Evolutionary conservation across 2,888 invertebrate species (phyloP).

Genomic region (Catocala nupta): DNA sequence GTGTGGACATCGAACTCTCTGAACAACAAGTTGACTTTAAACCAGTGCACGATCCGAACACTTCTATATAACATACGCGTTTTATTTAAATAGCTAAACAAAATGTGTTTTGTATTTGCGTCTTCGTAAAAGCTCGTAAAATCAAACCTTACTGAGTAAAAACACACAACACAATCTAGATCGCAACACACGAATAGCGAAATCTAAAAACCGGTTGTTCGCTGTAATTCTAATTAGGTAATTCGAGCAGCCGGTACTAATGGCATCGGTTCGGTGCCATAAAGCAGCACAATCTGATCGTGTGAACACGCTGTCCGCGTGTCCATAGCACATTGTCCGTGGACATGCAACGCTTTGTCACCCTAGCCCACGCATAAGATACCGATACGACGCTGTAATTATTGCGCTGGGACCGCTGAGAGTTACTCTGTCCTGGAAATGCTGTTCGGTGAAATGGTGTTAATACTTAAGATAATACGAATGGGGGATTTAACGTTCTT

Average conservation of each 20-base stretch:
- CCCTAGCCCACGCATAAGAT: slow-evolving; percentile 72
- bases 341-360: slow-evolving; percentile 85
- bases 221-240: slow-evolving; percentile 85
- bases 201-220: slow-evolving; percentile 67
- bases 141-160: slow-evolving; percentile 37
- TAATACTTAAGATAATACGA: slow-evolving; percentile 19
- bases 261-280: slow-evolving; percentile 77
- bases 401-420: slow-evolving; percentile 36
- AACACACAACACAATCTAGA: slow-evolving; percentile 57
- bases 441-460: slow-evolving; percentile 23
- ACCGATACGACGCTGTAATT: slow-evolving; percentile 52
- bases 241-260: slow-evolving; percentile 79
- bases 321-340: slow-evolving; percentile 74
- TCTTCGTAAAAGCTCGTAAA: slow-evolving; percentile 25
- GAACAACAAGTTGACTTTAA: no score
- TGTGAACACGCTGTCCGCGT: slow-evolving; percentile 82
- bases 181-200: slow-evolving; percentile 59
- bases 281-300: slow-evolving; percentile 84
- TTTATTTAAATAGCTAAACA: not conserved
- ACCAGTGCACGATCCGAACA: no score
- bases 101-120: not conserved
- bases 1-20: no score
- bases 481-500: not conserved
- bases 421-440: slow-evolving; percentile 46
- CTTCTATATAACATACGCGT: no score